Percentiles rank a stretch among this genome's conserved stretches.
Evolutionary conservation across 2,113 vertebrate species (phyloP).

Genomic region (Archocentrus centrarchus): DNA sequence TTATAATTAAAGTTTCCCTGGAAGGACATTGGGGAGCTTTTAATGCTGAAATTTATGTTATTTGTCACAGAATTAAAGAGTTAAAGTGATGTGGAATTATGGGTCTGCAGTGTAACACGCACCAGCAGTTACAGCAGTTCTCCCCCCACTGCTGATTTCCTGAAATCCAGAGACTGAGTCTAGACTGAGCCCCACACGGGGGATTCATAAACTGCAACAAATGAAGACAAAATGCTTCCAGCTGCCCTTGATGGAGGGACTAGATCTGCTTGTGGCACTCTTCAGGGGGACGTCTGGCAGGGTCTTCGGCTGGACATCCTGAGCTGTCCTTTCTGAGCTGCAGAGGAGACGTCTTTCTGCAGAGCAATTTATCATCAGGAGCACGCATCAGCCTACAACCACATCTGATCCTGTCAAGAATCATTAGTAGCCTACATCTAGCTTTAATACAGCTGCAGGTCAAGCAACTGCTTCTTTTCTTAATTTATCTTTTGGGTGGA

Average conservation of each 20-base stretch:
- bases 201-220: slow-evolving; percentile 57
- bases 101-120: slow-evolving; percentile 7
- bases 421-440: not conserved
- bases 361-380: slow-evolving; percentile 42
- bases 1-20: not conserved
- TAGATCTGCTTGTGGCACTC: not conserved
- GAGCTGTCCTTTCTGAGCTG: slow-evolving; percentile 36
- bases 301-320: not conserved
- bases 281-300: slow-evolving; percentile 3
- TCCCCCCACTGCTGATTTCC: slow-evolving; percentile 7
- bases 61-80: not conserved
- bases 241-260: slow-evolving; percentile 12
- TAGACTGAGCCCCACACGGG: slow-evolving; percentile 41
- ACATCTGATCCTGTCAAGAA: not conserved
- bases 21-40: not conserved
- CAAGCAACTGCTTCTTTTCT: too few species aligned
- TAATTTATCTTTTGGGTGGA: too few species aligned
- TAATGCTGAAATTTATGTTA: not conserved
- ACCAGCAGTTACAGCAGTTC: slow-evolving; percentile 10
- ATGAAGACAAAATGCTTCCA: slow-evolving; percentile 66
- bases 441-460: not conserved
- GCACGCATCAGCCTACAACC: not conserved
- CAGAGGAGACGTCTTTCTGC: slow-evolving; percentile 43
- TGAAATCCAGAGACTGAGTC: slow-evolving; percentile 15
- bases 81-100: not conserved